phyloP scores from a whole-genome alignment of 2,797 vertebrate genomes.

The Pteronotus mesoamericanus region DNA sequence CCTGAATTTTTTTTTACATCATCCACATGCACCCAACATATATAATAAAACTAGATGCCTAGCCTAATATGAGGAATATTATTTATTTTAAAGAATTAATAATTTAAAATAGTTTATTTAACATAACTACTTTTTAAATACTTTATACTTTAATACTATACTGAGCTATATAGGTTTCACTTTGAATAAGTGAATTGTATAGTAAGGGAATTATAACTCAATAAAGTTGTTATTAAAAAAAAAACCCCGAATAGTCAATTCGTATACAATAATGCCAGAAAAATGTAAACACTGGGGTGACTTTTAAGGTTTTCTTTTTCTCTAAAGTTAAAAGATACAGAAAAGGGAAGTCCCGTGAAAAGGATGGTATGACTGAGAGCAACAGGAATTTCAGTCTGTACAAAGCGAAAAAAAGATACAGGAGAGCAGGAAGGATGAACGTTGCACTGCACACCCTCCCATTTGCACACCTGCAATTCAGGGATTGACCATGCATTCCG shows the following conservation, averaged over 20 bases:
- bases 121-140: neutral
- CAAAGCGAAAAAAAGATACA: neutral
- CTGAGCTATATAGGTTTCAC: neutral
- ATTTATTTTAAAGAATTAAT: neutral
- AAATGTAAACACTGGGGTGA: neutral
- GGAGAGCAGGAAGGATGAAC: neutral
- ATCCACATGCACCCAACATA: neutral
- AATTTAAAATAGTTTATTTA: neutral
- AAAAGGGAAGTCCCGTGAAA: neutral
- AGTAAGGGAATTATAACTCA: neutral
- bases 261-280: neutral
- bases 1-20: neutral
- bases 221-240: neutral
- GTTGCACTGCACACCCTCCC: neutral
- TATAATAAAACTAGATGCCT: neutral
- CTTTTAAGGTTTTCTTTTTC: neutral
- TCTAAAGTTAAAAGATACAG: neutral
- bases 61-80: neutral
- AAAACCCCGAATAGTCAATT: neutral
- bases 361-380: neutral
- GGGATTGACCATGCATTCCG: neutral
- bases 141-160: neutral
- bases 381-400: neutral
- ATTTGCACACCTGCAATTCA: neutral
- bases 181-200: neutral